Evolutionary conservation across 1,140 invertebrate species (phyloP).

Genomic region (Dysdera silvatica): DNA sequence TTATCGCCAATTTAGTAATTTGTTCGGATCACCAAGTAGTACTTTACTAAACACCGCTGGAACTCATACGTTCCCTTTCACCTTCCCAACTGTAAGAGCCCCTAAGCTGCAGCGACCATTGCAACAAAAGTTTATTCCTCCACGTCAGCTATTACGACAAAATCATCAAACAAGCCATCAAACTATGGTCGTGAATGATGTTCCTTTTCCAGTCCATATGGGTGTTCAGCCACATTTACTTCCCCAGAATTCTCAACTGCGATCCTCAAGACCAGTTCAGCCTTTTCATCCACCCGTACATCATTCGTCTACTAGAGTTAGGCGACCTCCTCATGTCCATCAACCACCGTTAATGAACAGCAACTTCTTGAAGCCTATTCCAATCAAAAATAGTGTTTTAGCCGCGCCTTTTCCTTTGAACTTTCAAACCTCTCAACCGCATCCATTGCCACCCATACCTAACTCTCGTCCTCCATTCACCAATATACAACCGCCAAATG

Average conservation of each 20-base stretch:
- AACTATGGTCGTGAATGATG: conserved; percentile 21
- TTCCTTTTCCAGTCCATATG: conserved; percentile 17
- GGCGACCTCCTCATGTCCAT: no score
- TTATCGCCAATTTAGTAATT: conserved; percentile 18
- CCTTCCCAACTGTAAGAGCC: conserved; percentile 8
- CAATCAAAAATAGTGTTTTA: no score
- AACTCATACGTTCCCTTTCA: neutral
- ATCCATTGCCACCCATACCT: no score
- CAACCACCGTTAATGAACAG: no score
- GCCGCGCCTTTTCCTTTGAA: no score
- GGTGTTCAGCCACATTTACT: conserved; percentile 15
- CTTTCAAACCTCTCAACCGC: no score
- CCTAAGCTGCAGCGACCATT: no score
- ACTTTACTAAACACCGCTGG: conserved; percentile 9
- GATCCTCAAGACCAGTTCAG: neutral
- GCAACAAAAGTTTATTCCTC: neutral
- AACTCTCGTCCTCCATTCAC: no score
- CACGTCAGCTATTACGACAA: neutral
- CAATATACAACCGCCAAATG: no score
- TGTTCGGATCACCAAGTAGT: neutral
- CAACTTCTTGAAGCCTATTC: no score
- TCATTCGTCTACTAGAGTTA: no score
- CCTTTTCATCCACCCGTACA: neutral
- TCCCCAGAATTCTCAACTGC: neutral
- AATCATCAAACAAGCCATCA: conserved; percentile 11